Base-by-base conservation (phyloP, 1,140 invertebrate genomes). In the Papilio xuthus region DNA sequence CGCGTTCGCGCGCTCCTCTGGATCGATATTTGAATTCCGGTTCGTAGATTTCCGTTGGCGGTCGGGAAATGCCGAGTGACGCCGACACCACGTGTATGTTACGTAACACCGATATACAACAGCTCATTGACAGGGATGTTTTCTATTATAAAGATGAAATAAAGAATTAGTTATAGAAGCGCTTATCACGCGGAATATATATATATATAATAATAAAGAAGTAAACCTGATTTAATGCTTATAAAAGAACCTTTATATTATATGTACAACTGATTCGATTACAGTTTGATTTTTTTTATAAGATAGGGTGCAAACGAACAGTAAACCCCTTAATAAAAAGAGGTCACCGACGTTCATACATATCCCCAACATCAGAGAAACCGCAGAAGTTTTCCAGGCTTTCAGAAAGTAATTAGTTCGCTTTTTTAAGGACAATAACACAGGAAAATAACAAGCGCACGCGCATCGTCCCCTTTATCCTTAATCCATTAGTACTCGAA, bases 111-210 rank as follows among this genome's bases (percentile, higher is more conserved):
- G 81, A 86, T 87, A 83, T 83, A 88, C 84, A 82, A 85, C 86
- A 87, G 89, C 86, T 93, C 91, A 93, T 93, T 93, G 91, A 93
- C 88, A 84, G 87, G 89, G 84, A 87, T 89, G 88, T 88, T 87
- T 42, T 32, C 42, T 73, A 28, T 90, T 42, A 60, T n/a, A 28
- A 67, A 28, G 23, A 32, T 28, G 13, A 26, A 23, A 28, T 53
- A 56, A 23, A 42, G 26, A 63, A 44, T 23, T 0, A 42, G 8
- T 4, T 23, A 4, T 23, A 37, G 7, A n/a, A 23, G 23, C 32
- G 73, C 47, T 75, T 60, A n/a, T 47, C 47, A 10, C 32, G 12
- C 0, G 12, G 44, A 78, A 28, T 20, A n/a, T n/a, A n/a, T n/a
- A n/a, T n/a, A n/a, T n/a, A n/a, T n/a, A n/a, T n/a, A n/a, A n/a